Percentiles rank a stretch among this genome's conserved stretches.
Conservation (phyloP, 2,888 invertebrate genomes). For the Meganola albula region DNA sequence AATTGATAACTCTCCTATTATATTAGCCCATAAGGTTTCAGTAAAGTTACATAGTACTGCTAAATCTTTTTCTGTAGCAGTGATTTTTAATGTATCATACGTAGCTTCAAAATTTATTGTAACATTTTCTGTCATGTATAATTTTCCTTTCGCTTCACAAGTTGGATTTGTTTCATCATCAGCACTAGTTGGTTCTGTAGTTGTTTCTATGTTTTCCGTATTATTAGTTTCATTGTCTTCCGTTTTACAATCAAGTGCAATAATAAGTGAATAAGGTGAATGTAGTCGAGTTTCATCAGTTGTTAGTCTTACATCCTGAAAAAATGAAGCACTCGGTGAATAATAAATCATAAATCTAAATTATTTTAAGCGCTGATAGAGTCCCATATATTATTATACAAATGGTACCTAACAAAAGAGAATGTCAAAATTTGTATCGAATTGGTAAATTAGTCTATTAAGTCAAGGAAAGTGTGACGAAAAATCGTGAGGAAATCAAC, state of each 20-base stretch:
- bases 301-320: conserved; percentile 46
- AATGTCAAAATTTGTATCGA: no score
- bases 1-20: conserved; percentile 41
- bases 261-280: conserved; percentile 43
- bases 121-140: conserved; percentile 42
- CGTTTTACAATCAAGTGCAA: conserved; percentile 58
- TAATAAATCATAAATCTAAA: neutral
- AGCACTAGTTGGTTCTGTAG: conserved; percentile 1
- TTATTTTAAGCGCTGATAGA: no score
- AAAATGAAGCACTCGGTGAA: conserved; percentile 13
- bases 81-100: conserved; percentile 35
- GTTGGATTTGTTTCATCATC: neutral
- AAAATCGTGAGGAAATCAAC: no score
- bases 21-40: conserved; percentile 33
- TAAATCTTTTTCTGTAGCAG: conserved; percentile 38
- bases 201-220: no score
- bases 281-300: conserved; percentile 47
- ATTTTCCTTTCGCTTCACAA: conserved; percentile 44
- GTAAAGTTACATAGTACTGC: conserved; percentile 35
- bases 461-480: no score
- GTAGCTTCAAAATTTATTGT: conserved; percentile 43
- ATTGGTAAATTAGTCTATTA: no score
- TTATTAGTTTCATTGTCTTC: conserved; percentile 23
- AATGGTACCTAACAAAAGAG: no score
- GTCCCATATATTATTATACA: no score